These are phyloP conservation scores for Fregata magnificens DNA, from an alignment of 2,113 vertebrate species.

Conservation along the genomic window DNA sequence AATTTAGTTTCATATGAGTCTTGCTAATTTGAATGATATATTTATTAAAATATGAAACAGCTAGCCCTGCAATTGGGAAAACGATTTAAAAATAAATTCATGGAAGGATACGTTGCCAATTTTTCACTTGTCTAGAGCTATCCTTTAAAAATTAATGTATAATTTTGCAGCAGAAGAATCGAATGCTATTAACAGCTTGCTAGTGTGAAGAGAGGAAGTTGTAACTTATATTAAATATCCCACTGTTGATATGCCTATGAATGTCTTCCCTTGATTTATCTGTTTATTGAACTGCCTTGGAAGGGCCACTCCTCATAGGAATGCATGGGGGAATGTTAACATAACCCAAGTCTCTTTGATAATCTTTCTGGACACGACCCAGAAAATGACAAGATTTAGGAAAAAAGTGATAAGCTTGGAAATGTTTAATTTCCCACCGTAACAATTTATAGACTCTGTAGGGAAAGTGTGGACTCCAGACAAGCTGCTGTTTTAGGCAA, in stretches of 20 bases:
- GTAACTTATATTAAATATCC: conserved; percentile 57
- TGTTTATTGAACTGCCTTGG: conserved; percentile 67
- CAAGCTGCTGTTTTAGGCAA: background rate
- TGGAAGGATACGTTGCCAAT: conserved; percentile 16
- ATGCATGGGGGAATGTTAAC: background rate
- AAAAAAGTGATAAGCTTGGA: background rate
- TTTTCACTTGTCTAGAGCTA: conserved; percentile 53
- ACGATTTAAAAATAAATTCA: conserved; percentile 57
- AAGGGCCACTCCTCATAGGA: conserved; percentile 22
- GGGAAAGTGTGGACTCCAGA: background rate
- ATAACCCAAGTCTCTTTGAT: background rate
- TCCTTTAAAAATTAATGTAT: conserved; percentile 72
- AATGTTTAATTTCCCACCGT: background rate
- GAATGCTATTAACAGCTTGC: conserved; percentile 59
- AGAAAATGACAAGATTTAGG: conserved; percentile 28
- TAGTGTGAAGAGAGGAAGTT: conserved; percentile 59
- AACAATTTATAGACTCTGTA: background rate
- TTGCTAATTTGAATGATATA: conserved; percentile 50
- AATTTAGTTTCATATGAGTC: conserved; percentile 12
- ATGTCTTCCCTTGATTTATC: conserved; percentile 67
- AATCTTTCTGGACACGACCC: conserved; percentile 28
- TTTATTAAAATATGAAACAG: conserved; percentile 36
- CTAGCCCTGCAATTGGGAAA: conserved; percentile 42
- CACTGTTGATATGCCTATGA: conserved; percentile 63
- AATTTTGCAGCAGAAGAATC: conserved; percentile 67